Percentiles rank a stretch among this genome's conserved stretches.
These are phyloP conservation scores for Quadroppia sp. DNA, from an alignment of 2,888 invertebrate genomes.

Conservation along the genomic window DNA sequence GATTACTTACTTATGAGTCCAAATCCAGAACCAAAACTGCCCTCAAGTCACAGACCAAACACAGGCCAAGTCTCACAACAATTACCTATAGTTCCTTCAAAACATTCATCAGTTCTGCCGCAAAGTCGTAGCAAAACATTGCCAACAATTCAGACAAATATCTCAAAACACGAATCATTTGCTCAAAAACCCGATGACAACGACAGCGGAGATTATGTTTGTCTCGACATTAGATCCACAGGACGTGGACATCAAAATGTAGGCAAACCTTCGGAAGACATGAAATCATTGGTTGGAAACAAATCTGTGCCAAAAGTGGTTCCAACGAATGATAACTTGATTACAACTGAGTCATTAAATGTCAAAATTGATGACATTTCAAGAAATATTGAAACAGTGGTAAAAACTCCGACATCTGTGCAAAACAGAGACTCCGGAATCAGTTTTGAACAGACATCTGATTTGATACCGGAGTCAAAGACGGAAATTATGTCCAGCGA, in stretches of 20 bases:
- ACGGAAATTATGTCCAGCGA: neutral
- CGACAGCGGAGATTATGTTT: constrained; percentile 2
- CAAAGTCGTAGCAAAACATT: constrained; percentile 1
- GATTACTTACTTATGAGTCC: neutral
- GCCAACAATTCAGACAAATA: neutral
- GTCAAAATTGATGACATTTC: no score
- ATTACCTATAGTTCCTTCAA: constrained; percentile 17
- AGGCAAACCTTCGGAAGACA: no score
- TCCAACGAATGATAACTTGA: neutral
- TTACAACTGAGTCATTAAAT: no score
- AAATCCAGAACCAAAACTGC: constrained; percentile 1
- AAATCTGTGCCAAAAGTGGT: neutral
- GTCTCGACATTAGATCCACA: constrained; percentile 16
- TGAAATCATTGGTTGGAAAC: neutral
- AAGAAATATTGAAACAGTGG: no score
- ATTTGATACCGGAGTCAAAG: no score
- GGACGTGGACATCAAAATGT: neutral
- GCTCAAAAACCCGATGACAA: neutral
- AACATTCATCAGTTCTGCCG: constrained; percentile 6
- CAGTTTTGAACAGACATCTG: no score
- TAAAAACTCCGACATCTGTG: no score
- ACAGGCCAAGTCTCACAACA: constrained; percentile 11
- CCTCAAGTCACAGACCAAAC: constrained; percentile 5
- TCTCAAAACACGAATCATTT: neutral
- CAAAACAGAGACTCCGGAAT: no score